Evolutionary conservation across 2,113 vertebrate species (phyloP), one percentile per base, ranked within the genome.

Genomic region (Tragulus kanchil): DNA sequence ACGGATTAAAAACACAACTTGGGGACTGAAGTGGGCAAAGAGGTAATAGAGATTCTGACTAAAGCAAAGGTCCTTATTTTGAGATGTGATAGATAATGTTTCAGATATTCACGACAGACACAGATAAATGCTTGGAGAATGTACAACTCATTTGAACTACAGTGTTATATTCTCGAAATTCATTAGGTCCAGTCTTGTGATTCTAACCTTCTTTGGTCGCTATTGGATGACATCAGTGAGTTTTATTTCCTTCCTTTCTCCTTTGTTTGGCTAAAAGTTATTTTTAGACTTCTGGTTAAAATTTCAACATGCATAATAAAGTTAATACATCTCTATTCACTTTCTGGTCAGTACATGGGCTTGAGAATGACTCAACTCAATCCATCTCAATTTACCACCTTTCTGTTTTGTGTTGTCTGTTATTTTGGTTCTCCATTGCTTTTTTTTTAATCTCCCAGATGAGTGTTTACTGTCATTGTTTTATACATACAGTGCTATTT

Each of bases 31-130:
- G 31, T 82, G 48, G 67, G 17, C 36, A 85, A 56, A 62, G 91
- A 84, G 48, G 21, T 82, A 52, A 62, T 19, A n/a, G 67, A 69
- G 36, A 19, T 97, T 96, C 59, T 95, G 26, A 87, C 75, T 95
- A 81, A 92, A 82, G 64, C 64, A 45, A 92, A 26, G 59, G 25
- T 25, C 26, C 15, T 6, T 28, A 61, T 12, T 79, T 28, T 56
- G 61, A 95, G 94, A 73, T 69, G 23, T 64, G 45, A 62, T 85
- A 85, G 48, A n/a, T 62, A 36, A 31, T 77, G 50, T 67, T 89
- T 87, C 73, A 83, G 0, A 26, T 82, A 79, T 42, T 31, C n/a
- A 65, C 90, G 36, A 52, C 78, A 59, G 31, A 56, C 28, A 79
- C 31, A 67, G 17, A 31, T 52, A 50, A 85, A 21, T 86, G 45